phyloP scores from a whole-genome alignment of 23 tunicate genomes.

The Ciona savignyi region DNA sequence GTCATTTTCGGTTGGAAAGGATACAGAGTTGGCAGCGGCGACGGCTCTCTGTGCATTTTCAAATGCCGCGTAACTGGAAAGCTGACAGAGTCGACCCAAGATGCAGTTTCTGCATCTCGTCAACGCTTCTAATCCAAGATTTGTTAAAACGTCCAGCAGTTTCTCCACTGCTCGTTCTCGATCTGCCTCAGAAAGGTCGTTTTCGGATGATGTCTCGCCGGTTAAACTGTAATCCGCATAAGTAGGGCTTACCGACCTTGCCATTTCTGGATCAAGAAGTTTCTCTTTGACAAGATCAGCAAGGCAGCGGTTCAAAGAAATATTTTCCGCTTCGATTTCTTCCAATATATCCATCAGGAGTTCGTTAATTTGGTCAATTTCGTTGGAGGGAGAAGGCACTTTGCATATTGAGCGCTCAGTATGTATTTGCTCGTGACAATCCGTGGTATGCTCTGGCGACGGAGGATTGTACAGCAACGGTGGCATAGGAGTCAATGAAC shows the following conservation, averaged over 20 bases:
- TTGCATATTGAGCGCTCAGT: not conserved
- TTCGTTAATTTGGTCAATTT: slow-evolving; percentile 44
- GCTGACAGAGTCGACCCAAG: slow-evolving; percentile 49
- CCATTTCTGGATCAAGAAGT: slow-evolving; percentile 30
- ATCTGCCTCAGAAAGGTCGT: not conserved
- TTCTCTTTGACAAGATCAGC: slow-evolving; percentile 21
- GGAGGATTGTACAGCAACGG: not conserved
- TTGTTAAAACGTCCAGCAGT: slow-evolving; percentile 48
- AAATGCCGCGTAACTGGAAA: slow-evolving; percentile 45
- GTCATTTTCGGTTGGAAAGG: not conserved
- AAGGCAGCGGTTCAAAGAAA: slow-evolving; percentile 31
- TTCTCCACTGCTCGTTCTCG: slow-evolving; percentile 22
- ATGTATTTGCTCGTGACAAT: not conserved
- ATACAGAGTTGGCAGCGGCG: slow-evolving; percentile 18
- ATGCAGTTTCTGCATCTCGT: slow-evolving; percentile 35
- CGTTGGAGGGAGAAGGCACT: slow-evolving; percentile 13
- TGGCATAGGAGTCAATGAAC: not conserved
- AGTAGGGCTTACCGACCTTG: slow-evolving; percentile 12
- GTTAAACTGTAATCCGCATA: slow-evolving; percentile 5
- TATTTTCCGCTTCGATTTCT: slow-evolving; percentile 64
- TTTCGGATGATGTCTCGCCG: not conserved
- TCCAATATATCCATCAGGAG: slow-evolving; percentile 63
- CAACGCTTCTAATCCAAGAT: slow-evolving; percentile 25
- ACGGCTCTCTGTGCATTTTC: slow-evolving; percentile 62
- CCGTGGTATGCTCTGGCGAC: no score